Base-by-base conservation (phyloP, 2,888 invertebrate species). In the Aspidiotus destructor region DNA sequence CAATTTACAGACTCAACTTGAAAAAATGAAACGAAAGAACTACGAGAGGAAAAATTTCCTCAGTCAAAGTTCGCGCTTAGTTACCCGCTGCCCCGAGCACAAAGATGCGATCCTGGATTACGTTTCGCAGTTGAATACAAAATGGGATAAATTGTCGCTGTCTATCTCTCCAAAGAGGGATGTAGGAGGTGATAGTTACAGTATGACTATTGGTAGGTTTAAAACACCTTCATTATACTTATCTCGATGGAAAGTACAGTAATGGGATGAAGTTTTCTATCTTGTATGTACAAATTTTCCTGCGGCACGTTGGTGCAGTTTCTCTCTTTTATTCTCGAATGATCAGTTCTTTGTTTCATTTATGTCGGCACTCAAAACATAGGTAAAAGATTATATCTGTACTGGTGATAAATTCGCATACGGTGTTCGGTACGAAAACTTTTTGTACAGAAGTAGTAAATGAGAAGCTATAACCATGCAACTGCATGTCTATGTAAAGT, bases 61-160 rank as follows among this genome's bases (percentile, higher is more conserved):
- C 73, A 89, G 89, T 75, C 89, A 89, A 78, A 87, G 87, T 70
- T 83, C 84, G 75, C 86, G 87, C 77, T 80, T 90, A 72, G 84
- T 86, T 73, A 78, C 81, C 73, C 80, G 83, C 68, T 81, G 82
- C 76, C 85, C 85, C 69, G 80, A 82, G 73, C 79, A 83, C 73
- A 81, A 81, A 74, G 85, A 85, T 72, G 85, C 86, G 78, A 86
- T 90, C 41, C 48, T 67, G 42, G 67, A 67, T 28, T 67, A 48
- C 16, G 67, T 67, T 7, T 67, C 67, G 9, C 60, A 67, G 8
- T 44, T 67, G 15, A 67, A 67, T 15, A 60, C 70, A 82, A 69
- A 69, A 62, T 69, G 62, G 62, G 69, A 69, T 28, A 54, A 62
- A 44, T 44, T 69, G 41, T 57, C 62, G 8, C 69, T 62, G 54